These are phyloP conservation scores for Vicugna pacos DNA, from an alignment of 2,113 vertebrate species.

Conservation along the genomic window DNA sequence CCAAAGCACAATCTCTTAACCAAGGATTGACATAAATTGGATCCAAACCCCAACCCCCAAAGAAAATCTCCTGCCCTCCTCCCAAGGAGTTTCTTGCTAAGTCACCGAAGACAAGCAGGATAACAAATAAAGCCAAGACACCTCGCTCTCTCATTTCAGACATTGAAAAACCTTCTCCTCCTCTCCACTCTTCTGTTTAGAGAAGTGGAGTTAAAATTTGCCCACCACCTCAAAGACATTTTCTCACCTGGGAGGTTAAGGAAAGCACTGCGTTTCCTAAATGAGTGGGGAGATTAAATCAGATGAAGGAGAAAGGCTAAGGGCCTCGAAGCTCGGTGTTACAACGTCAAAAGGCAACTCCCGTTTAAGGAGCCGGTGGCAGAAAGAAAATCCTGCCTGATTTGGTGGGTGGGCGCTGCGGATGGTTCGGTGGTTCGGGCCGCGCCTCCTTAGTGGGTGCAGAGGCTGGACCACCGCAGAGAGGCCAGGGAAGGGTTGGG, in stretches of 20 bases:
- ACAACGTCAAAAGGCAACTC: constrained; percentile 73
- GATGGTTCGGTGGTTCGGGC: constrained; percentile 78
- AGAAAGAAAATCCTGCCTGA: constrained; percentile 39
- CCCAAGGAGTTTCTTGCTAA: constrained; percentile 81
- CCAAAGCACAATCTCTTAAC: constrained; percentile 68
- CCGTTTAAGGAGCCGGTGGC: constrained; percentile 19
- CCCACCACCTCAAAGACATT: constrained; percentile 49
- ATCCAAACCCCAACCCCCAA: background rate
- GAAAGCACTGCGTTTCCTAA: constrained; percentile 40
- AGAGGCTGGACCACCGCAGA: constrained; percentile 69
- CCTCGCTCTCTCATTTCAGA: constrained; percentile 32
- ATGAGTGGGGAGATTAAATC: background rate
- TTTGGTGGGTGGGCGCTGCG: constrained; percentile 68
- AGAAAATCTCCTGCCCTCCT: constrained; percentile 58
- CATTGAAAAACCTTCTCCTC: constrained; percentile 3
- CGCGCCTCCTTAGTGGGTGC: constrained; percentile 45
- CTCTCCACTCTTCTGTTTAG: background rate
- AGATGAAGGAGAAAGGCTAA: constrained; percentile 33
- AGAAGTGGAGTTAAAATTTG: background rate
- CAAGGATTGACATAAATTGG: constrained; percentile 1
- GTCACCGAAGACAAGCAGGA: constrained; percentile 74
- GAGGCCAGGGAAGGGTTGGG: background rate
- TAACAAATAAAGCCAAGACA: constrained; percentile 72
- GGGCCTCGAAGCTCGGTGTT: constrained; percentile 47
- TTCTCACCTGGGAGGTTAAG: constrained; percentile 67